Evolutionary conservation across 2,888 invertebrate species (phyloP).

Genomic region (Neoitamus cyanurus): DNA sequence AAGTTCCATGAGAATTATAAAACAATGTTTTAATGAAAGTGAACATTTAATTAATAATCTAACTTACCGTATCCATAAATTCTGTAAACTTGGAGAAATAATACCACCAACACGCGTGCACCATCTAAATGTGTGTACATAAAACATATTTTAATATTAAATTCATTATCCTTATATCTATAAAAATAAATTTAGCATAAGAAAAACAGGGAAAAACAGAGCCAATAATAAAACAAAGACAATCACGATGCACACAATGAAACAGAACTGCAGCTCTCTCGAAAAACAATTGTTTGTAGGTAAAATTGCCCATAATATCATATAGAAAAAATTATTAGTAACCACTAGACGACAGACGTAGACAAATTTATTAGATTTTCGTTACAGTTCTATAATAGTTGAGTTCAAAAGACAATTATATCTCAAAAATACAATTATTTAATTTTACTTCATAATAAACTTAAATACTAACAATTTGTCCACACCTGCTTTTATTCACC

Average conservation of each 20-base stretch:
- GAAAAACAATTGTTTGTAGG: conserved; percentile 53
- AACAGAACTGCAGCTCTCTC: conserved; percentile 60
- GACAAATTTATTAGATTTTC: not conserved
- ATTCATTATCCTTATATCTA: not conserved
- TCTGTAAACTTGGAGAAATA: conserved; percentile 97
- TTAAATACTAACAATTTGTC: not conserved
- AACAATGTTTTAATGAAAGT: too few species aligned
- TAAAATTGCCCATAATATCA: not conserved
- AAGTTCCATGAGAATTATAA: not conserved
- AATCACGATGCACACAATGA: conserved; percentile 26
- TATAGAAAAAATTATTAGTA: not conserved
- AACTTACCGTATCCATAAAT: conserved; percentile 93
- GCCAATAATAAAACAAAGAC: not conserved
- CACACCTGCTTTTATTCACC: too few species aligned
- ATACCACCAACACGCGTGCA: conserved; percentile 94
- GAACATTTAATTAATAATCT: not conserved
- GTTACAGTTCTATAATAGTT: too few species aligned
- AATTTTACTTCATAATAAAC: too few species aligned
- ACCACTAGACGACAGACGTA: not conserved
- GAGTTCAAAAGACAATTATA: too few species aligned
- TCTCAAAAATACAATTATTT: too few species aligned
- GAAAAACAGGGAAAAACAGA: not conserved
- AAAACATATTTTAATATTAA: not conserved
- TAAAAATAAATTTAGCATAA: not conserved
- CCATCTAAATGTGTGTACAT: conserved; percentile 78